A percentile compares a stretch with the other conserved stretches of the same genome.
Evolutionary conservation across 2,113 vertebrate species (phyloP).

Genomic region (Vireo altiloquus): DNA sequence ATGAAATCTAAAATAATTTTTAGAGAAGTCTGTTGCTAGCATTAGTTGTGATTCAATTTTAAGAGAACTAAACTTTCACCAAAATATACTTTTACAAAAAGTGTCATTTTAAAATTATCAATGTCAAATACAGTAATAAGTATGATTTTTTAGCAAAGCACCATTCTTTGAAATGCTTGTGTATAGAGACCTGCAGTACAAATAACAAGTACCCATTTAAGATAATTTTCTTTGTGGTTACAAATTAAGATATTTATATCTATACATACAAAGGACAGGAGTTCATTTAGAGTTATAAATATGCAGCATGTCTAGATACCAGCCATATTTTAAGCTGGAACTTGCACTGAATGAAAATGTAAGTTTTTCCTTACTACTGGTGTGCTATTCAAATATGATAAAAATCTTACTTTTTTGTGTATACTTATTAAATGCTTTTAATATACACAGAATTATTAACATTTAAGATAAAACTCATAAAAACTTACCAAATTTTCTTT

Average conservation of each 20-base stretch:
- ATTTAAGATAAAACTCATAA: neutral
- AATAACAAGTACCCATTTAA: neutral
- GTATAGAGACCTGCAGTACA: neutral
- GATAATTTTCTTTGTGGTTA: neutral
- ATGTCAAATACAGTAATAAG: neutral
- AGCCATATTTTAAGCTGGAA: neutral
- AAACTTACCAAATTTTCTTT: neutral
- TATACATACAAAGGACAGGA: no score
- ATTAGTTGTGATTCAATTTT: neutral
- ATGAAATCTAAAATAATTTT: neutral
- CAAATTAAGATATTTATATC: no score
- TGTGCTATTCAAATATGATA: neutral
- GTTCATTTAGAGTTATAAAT: neutral
- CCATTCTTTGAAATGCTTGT: neutral
- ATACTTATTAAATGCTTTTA: neutral
- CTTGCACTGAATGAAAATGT: neutral
- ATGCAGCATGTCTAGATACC: neutral
- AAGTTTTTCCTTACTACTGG: neutral
- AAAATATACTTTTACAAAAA: neutral
- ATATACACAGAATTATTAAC: neutral
- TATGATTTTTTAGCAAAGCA: neutral
- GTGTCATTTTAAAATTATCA: neutral
- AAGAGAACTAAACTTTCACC: neutral
- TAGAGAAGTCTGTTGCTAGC: neutral
- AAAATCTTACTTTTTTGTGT: neutral